These are phyloP conservation scores for Sorex maritimensis DNA, from an alignment of 2,797 vertebrate species.

Conservation along the genomic window DNA sequence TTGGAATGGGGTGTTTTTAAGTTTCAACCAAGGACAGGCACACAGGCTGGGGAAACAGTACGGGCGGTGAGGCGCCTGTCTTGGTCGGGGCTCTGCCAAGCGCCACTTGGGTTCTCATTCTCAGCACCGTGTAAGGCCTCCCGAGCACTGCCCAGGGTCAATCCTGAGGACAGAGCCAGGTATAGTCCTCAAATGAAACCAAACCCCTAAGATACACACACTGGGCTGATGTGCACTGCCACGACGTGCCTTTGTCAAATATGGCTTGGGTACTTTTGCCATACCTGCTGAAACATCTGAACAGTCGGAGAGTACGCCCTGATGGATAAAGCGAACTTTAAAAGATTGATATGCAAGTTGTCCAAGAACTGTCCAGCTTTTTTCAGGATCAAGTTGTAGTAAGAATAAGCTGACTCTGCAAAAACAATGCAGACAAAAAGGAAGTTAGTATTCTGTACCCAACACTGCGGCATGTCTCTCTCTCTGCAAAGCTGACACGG, in stretches of 20 bases:
- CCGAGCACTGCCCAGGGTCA: too few relatives aligned
- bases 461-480: not conserved
- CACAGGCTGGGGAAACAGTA: too few relatives aligned
- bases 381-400: constrained; percentile 97
- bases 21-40: not conserved
- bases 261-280: constrained; percentile 68
- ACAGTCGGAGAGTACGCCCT: constrained; percentile 96
- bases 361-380: constrained; percentile 98
- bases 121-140: too few relatives aligned
- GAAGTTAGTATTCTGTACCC: constrained; percentile 54
- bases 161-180: too few relatives aligned
- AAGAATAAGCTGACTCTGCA: constrained; percentile 95
- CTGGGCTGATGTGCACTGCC: not conserved
- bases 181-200: too few relatives aligned
- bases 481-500: constrained; percentile 2
- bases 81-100: too few relatives aligned
- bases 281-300: constrained; percentile 97
- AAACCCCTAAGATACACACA: too few relatives aligned
- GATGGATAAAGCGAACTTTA: constrained; percentile 96
- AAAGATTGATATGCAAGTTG: constrained; percentile 95
- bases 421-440: constrained; percentile 67
- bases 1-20: constrained; percentile 9
- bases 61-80: too few relatives aligned
- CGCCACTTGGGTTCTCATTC: too few relatives aligned
- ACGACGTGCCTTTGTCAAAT: not conserved